Percentiles rank a stretch among this genome's conserved stretches.
These are phyloP conservation scores for Eristalis intricaria DNA, from an alignment of 2,888 invertebrate genomes.

Conservation along the genomic window DNA sequence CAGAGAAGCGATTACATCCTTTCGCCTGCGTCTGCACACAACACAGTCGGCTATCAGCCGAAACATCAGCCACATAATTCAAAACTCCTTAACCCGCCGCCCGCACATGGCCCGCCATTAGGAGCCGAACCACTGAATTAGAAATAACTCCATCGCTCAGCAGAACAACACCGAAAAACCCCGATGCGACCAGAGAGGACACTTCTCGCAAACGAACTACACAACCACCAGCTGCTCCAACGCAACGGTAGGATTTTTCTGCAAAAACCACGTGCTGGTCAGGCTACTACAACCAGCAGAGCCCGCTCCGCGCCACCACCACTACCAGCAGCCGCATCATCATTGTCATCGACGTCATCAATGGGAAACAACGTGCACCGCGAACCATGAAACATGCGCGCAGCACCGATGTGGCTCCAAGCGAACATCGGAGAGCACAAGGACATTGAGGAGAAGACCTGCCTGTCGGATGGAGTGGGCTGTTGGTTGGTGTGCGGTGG, in stretches of 20 bases:
- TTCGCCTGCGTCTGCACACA: slow-evolving; percentile 1
- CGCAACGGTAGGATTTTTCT: slow-evolving; percentile 12
- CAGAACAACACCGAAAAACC: slow-evolving; percentile 28
- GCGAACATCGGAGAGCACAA: slow-evolving; percentile 47
- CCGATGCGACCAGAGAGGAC: slow-evolving; percentile 26
- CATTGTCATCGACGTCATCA: slow-evolving; percentile 51
- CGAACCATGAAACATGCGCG: slow-evolving; percentile 72
- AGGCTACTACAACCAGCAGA: slow-evolving; percentile 38
- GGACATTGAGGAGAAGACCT: slow-evolving; percentile 11
- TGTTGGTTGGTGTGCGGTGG: slow-evolving; percentile 30
- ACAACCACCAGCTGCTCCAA: slow-evolving; percentile 67
- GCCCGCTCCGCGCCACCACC: neutral
- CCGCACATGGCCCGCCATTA: slow-evolving; percentile 27
- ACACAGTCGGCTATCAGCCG: slow-evolving; percentile 18
- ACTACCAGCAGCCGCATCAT: neutral
- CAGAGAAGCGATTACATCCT: slow-evolving; percentile 33
- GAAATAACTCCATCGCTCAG: slow-evolving; percentile 63
- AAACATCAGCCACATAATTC: slow-evolving; percentile 64
- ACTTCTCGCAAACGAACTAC: slow-evolving; percentile 31
- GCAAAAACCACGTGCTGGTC: slow-evolving; percentile 63
- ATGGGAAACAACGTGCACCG: slow-evolving; percentile 70
- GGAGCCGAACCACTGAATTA: slow-evolving; percentile 58
- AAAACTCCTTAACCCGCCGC: slow-evolving; percentile 41
- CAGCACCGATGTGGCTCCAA: slow-evolving; percentile 62
- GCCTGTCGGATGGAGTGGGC: slow-evolving; percentile 9